Conservation (phyloP, 1,140 invertebrate species). For the Homalodisca vitripennis region DNA sequence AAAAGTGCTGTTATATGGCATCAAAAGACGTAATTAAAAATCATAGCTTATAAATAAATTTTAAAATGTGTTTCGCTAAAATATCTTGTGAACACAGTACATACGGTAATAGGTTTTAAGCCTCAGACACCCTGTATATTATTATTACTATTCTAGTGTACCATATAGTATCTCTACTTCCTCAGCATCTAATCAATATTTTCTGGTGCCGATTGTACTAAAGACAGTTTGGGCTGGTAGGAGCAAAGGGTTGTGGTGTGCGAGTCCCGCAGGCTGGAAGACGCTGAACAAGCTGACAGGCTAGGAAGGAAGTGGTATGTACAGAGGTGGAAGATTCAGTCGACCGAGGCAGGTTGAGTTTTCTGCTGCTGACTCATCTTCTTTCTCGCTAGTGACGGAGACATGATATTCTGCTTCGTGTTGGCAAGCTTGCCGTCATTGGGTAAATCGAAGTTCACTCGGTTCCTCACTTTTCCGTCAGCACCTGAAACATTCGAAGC, state of each 20-base stretch:
- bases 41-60: too few relatives aligned
- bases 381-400: conserved; percentile 19
- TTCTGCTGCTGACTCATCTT: conserved; percentile 5
- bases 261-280: too few relatives aligned
- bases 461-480: conserved; percentile 3
- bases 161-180: neutral
- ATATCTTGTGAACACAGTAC: too few relatives aligned
- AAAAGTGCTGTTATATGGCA: too few relatives aligned
- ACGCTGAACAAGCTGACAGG: neutral
- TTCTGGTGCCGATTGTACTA: neutral
- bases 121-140: too few relatives aligned
- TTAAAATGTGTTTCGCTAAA: too few relatives aligned
- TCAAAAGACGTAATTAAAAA: too few relatives aligned
- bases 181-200: neutral
- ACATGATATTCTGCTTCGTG: conserved; percentile 7
- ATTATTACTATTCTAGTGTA: too few relatives aligned
- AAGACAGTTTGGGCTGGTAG: too few relatives aligned
- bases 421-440: neutral
- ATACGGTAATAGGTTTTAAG: too few relatives aligned
- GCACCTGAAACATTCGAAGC: neutral
- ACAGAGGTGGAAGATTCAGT: neutral
- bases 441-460: conserved; percentile 7
- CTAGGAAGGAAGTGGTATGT: neutral
- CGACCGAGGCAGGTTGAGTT: neutral
- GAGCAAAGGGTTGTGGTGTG: too few relatives aligned